phyloP scores from a whole-genome alignment of 1,140 invertebrate species.

The Drosophila tristis region DNA sequence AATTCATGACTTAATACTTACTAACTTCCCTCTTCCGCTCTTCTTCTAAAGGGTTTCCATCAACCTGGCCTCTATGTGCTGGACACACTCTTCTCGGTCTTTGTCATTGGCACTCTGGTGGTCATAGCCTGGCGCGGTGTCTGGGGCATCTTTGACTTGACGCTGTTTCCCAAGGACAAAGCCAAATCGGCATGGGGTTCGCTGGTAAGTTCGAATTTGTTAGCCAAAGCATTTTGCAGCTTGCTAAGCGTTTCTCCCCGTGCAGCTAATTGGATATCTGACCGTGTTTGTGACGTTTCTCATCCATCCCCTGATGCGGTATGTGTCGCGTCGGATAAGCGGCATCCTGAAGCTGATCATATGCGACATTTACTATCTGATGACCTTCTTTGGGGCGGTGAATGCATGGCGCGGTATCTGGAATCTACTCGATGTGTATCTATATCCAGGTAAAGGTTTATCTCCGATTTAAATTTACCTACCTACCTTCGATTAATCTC shows the following conservation, averaged over 20 bases:
- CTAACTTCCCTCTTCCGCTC: background rate
- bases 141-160: conserved; percentile 92
- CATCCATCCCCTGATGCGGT: conserved; percentile 89
- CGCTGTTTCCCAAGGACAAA: conserved; percentile 89
- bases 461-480: too few relatives aligned
- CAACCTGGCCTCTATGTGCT: conserved; percentile 90
- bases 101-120: conserved; percentile 92
- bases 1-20: too few relatives aligned
- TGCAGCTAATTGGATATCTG: conserved; percentile 90
- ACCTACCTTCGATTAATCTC: background rate
- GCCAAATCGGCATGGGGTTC: conserved; percentile 89
- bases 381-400: conserved; percentile 92
- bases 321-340: conserved; percentile 87
- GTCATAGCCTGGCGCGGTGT: conserved; percentile 94
- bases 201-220: conserved; percentile 86
- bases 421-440: conserved; percentile 91
- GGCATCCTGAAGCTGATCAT: conserved; percentile 88
- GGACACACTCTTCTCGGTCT: conserved; percentile 93
- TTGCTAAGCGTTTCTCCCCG: too few relatives aligned
- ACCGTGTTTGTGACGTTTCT: conserved; percentile 89
- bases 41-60: conserved; percentile 86
- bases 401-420: conserved; percentile 95
- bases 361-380: conserved; percentile 90
- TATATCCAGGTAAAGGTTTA: conserved; percentile 88
- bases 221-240: background rate